A percentile compares a stretch with the other conserved stretches of the same genome.
Conservation (phyloP, 2,113 vertebrate genomes). For the Channa maculata region DNA sequence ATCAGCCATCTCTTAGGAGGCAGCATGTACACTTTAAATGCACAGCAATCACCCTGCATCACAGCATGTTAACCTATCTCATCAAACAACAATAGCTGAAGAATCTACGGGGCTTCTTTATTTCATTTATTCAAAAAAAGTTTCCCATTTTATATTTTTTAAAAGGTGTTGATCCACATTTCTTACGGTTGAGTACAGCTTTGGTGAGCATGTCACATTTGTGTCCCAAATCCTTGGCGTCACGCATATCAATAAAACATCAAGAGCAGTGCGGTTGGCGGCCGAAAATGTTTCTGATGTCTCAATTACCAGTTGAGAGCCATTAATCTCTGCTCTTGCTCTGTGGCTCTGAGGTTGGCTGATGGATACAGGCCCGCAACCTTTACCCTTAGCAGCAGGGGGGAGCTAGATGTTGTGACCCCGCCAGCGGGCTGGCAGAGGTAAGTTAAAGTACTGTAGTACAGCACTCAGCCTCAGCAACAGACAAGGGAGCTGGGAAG, state of each 20-base stretch:
- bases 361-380: constrained; percentile 62
- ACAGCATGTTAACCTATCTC: background rate
- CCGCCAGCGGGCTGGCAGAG: constrained; percentile 27
- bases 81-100: background rate
- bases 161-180: constrained; percentile 53
- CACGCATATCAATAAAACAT: constrained; percentile 76
- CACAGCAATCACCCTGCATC: constrained; percentile 18
- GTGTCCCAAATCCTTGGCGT: constrained; percentile 60
- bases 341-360: constrained; percentile 55
- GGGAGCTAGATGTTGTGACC: constrained; percentile 42
- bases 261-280: constrained; percentile 42
- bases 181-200: constrained; percentile 45
- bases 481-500: constrained; percentile 52
- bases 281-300: constrained; percentile 67
- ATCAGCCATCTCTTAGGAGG: constrained; percentile 77
- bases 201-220: constrained; percentile 38
- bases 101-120: background rate
- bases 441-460: constrained; percentile 67
- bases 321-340: constrained; percentile 67
- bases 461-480: constrained; percentile 62
- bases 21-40: constrained; percentile 48
- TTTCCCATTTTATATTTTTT: constrained; percentile 54
- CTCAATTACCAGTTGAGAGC: constrained; percentile 71
- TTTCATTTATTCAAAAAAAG: constrained; percentile 20
- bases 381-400: constrained; percentile 46